A percentile compares a stretch with the other conserved stretches of the same genome.
Conservation (phyloP, 2,888 invertebrate genomes). For the Byasa hedistus region DNA sequence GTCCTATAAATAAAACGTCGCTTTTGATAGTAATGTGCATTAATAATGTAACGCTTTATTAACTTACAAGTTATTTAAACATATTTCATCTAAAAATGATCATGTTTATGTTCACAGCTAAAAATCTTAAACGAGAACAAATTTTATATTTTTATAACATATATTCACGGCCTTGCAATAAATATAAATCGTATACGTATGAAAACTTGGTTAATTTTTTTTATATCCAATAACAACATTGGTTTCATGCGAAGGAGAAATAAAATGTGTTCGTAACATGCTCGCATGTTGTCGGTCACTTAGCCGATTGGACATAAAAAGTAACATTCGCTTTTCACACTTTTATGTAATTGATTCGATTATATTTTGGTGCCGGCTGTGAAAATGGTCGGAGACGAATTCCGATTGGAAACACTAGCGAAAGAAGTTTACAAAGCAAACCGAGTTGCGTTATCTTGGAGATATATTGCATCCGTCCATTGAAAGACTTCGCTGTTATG, state of each 20-base stretch:
- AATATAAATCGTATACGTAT: neutral
- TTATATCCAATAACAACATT: constrained; percentile 14
- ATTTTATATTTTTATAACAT: too few relatives aligned
- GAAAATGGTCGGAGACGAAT: constrained; percentile 7
- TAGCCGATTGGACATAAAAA: constrained; percentile 26
- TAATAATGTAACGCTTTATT: too few relatives aligned
- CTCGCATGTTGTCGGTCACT: constrained; percentile 23
- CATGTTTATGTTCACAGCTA: too few relatives aligned
- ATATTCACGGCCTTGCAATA: too few relatives aligned
- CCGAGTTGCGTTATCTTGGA: neutral
- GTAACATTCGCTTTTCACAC: constrained; percentile 28
- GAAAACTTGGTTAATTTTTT: neutral
- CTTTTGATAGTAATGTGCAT: too few relatives aligned
- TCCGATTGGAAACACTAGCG: constrained; percentile 10
- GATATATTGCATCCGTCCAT: neutral
- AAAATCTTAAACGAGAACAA: too few relatives aligned
- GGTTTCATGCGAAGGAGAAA: constrained; percentile 16
- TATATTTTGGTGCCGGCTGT: constrained; percentile 10
- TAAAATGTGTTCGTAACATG: constrained; percentile 16
- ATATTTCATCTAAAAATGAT: too few relatives aligned
- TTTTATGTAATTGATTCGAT: constrained; percentile 27
- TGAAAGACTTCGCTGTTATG: neutral
- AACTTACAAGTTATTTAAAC: too few relatives aligned
- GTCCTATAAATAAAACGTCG: too few relatives aligned
- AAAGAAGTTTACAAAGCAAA: neutral